Conservation (phyloP, 2,797 vertebrate genomes). For the Fundulus diaphanus region DNA sequence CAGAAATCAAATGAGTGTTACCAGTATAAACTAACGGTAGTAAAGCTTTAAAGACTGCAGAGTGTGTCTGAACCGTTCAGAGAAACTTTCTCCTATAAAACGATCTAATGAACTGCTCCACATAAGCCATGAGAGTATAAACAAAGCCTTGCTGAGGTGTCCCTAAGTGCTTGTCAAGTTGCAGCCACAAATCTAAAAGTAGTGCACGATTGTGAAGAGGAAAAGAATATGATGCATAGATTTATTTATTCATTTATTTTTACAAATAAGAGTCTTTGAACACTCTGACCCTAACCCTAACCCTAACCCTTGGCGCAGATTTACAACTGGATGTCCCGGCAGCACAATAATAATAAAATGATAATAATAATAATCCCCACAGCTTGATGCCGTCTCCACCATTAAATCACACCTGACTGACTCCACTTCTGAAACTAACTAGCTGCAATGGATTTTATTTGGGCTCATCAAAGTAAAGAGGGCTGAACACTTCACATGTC, state of each 20-base stretch:
- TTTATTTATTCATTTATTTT: too few relatives aligned
- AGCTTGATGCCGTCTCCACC: neutral
- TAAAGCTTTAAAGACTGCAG: conserved; percentile 1
- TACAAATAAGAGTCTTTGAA: neutral
- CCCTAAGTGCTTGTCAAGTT: neutral
- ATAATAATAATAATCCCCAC: neutral
- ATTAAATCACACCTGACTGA: neutral
- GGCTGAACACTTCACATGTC: neutral
- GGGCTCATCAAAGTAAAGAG: neutral
- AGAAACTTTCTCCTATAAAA: neutral
- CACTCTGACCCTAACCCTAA: too few relatives aligned
- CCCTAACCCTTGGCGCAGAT: too few relatives aligned
- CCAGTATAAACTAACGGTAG: neutral
- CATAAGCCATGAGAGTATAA: neutral
- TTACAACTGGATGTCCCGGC: neutral
- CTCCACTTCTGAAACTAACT: neutral
- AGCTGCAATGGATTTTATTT: neutral
- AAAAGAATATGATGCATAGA: neutral
- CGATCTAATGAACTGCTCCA: neutral
- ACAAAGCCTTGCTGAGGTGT: neutral
- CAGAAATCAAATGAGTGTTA: conserved; percentile 16
- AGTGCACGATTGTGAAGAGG: neutral
- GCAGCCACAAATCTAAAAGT: neutral
- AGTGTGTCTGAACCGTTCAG: neutral
- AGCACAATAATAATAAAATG: neutral